Conservation (phyloP, 2,888 invertebrate genomes). For the Ormyrus rosae region DNA sequence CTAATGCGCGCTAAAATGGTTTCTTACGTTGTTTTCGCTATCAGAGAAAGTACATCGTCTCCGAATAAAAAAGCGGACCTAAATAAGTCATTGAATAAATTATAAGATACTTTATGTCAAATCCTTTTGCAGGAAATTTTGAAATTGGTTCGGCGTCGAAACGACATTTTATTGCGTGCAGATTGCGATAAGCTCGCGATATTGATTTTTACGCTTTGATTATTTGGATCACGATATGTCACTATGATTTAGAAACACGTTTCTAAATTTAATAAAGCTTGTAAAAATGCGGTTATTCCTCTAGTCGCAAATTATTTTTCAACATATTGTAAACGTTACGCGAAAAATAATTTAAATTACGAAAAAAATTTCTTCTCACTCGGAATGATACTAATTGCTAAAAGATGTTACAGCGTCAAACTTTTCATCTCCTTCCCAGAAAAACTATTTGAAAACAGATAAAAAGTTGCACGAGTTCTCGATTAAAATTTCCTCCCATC, state of each 20-base stretch:
- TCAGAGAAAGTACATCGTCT: too few relatives aligned
- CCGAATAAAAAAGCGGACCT: constrained; percentile 11
- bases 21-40: too few relatives aligned
- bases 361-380: too few relatives aligned
- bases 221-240: constrained; percentile 6
- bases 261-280: constrained; percentile 11
- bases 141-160: neutral
- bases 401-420: constrained; percentile 23
- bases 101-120: too few relatives aligned
- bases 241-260: constrained; percentile 4
- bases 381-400: constrained; percentile 11
- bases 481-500: constrained; percentile 32
- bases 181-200: constrained; percentile 20
- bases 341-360: neutral
- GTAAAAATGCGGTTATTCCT: neutral
- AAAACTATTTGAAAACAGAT: constrained; percentile 35
- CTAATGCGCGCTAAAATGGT: too few relatives aligned
- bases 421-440: neutral
- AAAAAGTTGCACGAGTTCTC: constrained; percentile 26
- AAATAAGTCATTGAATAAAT: neutral
- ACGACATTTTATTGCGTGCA: constrained; percentile 16
- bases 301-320: too few relatives aligned
- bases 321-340: neutral
- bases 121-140: neutral
- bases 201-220: constrained; percentile 26